Evolutionary conservation across 2,888 invertebrate species (phyloP), one percentile per base, ranked within the genome.

Genomic region (Herminia tarsipennalis): DNA sequence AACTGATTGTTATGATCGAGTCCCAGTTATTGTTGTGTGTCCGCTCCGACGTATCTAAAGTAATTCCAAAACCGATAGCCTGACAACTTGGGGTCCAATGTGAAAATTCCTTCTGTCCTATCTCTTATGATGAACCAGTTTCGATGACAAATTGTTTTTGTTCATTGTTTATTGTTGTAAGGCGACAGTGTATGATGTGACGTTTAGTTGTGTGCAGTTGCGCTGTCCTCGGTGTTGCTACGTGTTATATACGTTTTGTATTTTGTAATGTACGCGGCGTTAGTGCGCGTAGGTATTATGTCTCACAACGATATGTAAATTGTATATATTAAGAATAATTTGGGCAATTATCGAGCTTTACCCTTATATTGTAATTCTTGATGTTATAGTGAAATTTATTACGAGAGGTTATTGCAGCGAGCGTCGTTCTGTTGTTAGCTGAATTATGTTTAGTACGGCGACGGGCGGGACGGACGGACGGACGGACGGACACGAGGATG

Each of bases 281-380:
- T n/a, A n/a, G n/a, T n/a, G n/a, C n/a, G n/a, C n/a, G n/a, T n/a
- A n/a, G n/a, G n/a, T n/a, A n/a, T n/a, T n/a, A n/a, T 5, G 36
- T 29, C 22, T 17, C 41, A 52, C 66, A 38, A 52, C 45, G 39
- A 40, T 39, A 22, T 47, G 27, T 47, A 20, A 30, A 33, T 22
- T 63, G 46, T 63, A 66, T 44, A 56, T 66, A 66, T 25, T 36
- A 48, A 46, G 6, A 51, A 53, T 66, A 24, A 47, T 62, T 63
- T 53, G 65, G 52, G 50, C 58, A 66, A 66, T 64, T 64, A 63
- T 59, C 50, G 65, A 64, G 64, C 64, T 64, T 64, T 64, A 67
- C 44, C 37, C 28, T 36, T 51, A 12, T 46, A 50, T 48, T 46
- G 59, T 66, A 48, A 66, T 57, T 57, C 13, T 46, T 48, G 20